phyloP scores from a whole-genome alignment of 2,888 invertebrate genomes.

The Coelopa pilipes region DNA sequence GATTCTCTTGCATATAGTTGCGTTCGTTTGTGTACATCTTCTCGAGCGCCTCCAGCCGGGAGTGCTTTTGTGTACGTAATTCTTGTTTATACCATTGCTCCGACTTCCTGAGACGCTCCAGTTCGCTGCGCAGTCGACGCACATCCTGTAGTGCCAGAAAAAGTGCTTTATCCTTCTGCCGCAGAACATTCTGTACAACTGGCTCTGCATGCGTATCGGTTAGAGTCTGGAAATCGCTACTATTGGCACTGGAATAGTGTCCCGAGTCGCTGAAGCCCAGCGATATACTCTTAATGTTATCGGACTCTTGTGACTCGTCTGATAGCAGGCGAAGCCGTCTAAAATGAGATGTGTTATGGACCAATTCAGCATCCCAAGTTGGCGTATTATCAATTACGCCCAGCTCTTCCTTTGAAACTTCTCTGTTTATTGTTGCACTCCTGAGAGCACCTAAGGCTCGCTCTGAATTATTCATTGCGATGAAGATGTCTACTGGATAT shows the following conservation, averaged over 20 bases:
- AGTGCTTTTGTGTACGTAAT: slow-evolving; percentile 57
- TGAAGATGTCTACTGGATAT: too few species aligned
- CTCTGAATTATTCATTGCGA: too few species aligned
- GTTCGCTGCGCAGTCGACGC: slow-evolving; percentile 58
- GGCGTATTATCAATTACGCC: too few species aligned
- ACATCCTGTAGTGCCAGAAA: slow-evolving; percentile 56
- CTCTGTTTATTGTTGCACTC: too few species aligned
- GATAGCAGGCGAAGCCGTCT: too few species aligned
- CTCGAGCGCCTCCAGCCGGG: slow-evolving; percentile 60
- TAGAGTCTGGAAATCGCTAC: slow-evolving; percentile 32
- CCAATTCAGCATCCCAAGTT: too few species aligned
- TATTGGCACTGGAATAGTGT: slow-evolving; percentile 53
- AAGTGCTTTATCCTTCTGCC: slow-evolving; percentile 50
- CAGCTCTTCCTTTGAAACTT: too few species aligned
- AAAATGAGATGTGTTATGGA: too few species aligned
- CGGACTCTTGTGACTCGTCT: slow-evolving; percentile 25
- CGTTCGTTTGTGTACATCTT: slow-evolving; percentile 63
- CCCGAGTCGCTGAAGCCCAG: slow-evolving; percentile 51
- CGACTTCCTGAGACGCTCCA: slow-evolving; percentile 61
- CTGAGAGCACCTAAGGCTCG: too few species aligned
- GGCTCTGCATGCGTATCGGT: slow-evolving; percentile 12
- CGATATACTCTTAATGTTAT: slow-evolving; percentile 39
- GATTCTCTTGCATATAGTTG: slow-evolving; percentile 62
- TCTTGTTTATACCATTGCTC: slow-evolving; percentile 65
- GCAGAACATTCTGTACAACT: slow-evolving; percentile 26